phyloP scores from a whole-genome alignment of 2,113 vertebrate genomes.

The Psittacara wagleri region DNA sequence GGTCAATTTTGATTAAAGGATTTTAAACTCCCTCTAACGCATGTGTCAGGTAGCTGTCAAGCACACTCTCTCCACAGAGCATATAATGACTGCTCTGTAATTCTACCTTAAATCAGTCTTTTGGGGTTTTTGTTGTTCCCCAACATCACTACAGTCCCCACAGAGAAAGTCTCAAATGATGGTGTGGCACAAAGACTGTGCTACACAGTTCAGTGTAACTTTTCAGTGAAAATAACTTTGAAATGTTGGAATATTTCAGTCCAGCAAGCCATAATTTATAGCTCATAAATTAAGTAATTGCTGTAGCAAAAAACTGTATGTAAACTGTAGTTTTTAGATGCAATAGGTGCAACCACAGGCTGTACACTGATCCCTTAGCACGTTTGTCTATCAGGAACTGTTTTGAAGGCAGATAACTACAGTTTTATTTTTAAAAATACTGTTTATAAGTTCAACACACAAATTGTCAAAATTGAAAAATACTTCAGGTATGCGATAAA shows the following conservation, averaged over 20 bases:
- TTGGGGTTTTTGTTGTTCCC: not conserved
- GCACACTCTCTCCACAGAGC: too few relatives aligned
- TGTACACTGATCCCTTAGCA: not conserved
- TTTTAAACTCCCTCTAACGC: not conserved
- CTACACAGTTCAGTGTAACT: too few relatives aligned
- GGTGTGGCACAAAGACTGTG: not conserved
- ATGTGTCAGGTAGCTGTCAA: fast-evolving
- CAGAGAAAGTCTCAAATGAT: not conserved
- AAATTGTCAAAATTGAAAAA: not conserved
- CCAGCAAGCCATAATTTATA: not conserved
- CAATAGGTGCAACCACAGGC: too few relatives aligned
- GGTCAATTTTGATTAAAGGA: not conserved
- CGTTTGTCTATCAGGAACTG: not conserved
- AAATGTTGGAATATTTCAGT: not conserved
- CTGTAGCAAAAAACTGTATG: not conserved
- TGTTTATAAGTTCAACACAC: not conserved
- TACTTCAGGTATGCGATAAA: not conserved
- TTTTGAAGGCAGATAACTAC: not conserved
- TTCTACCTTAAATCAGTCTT: not conserved
- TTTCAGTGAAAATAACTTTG: not conserved
- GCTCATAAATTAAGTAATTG: not conserved
- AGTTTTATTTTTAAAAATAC: not conserved
- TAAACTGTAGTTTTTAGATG: not conserved
- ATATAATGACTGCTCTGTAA: not conserved
- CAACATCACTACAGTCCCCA: not conserved